Evolutionary conservation across 1,140 invertebrate genomes (phyloP), one percentile per base, ranked within the genome.

Genomic region (Stenopsyche tienmushanensis): DNA sequence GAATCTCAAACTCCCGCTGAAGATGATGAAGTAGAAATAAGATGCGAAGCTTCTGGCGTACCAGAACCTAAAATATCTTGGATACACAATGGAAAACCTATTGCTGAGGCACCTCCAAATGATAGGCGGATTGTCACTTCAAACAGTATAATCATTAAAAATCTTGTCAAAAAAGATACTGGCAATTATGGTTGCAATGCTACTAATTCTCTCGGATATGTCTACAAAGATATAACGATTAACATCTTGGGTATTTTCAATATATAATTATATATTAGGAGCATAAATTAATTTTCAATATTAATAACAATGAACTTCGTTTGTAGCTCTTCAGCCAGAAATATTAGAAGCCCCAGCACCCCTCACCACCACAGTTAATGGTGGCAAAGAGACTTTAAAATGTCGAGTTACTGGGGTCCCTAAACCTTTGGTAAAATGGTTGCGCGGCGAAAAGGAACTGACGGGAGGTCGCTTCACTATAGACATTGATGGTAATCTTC

Each of bases 121-220:
- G 81, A 85, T 0, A 84, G 94, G 50, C 82, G 88, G 29, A 77
- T 67, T 0, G 85, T 92, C 9, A 81, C 81, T 0, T 73, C 83
- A 0, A 90, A 95, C 74, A 87, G 84, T 29, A 92, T 99, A 42
- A 84, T 87, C 1, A 93, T 99, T 66, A 84, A 87, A 10, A 89
- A 90, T 71, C 79, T 99, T 17, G 82, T 84, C 15, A 96, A 95
- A 76, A 84, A 85, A 41, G 98, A 99, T 77, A 97, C 96, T 3
- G 96, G 94, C 63, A 98, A 99, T 78, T 96, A 97, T 74, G 96
- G 98, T 49, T 99, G 97, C 79, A 99, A 99, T 81, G 97, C 96
- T 0, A 97, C 96, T 64, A 99, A 99, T 77, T 91, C 90, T n/a
- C 84, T 95, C 69, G 97, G 97, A 25, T 99, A 99, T 78, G 93